Percentiles rank a stretch among this genome's conserved stretches.
Evolutionary conservation across 2,113 vertebrate species (phyloP).

Genomic region (Labeo rohita): DNA sequence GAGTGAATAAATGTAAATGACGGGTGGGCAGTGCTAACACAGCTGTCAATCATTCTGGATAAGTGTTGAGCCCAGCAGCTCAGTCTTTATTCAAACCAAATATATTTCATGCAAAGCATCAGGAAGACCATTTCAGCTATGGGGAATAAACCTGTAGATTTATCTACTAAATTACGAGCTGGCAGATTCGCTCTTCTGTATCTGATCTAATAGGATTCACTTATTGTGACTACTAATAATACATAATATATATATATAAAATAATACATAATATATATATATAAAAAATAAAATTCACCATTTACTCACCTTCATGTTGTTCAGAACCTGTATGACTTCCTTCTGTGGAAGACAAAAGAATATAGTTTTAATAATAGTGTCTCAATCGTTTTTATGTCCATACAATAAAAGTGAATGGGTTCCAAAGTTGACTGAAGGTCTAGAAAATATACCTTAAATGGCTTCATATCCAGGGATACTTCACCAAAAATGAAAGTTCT

Average conservation of each 20-base stretch:
- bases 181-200: not conserved
- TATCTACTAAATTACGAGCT: not conserved
- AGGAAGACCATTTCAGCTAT: not conserved
- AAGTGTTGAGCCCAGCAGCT: not conserved
- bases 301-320: not conserved
- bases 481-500: too few species aligned
- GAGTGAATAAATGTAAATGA: conserved; percentile 41
- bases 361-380: not conserved
- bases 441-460: too few species aligned
- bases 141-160: not conserved
- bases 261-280: too few species aligned
- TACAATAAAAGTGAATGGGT: not conserved
- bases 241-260: too few species aligned
- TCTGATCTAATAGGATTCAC: not conserved
- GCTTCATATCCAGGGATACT: too few species aligned
- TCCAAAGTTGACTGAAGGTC: not conserved
- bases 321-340: not conserved
- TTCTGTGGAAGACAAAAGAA: not conserved
- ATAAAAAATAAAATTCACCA: not conserved
- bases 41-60: conserved; percentile 33
- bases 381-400: not conserved
- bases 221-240: too few species aligned
- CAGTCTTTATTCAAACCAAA: not conserved
- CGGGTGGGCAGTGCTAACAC: conserved; percentile 21
- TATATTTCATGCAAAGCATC: not conserved